phyloP scores from a whole-genome alignment of 2,113 vertebrate species.

The Girardinichthys multiradiatus region DNA sequence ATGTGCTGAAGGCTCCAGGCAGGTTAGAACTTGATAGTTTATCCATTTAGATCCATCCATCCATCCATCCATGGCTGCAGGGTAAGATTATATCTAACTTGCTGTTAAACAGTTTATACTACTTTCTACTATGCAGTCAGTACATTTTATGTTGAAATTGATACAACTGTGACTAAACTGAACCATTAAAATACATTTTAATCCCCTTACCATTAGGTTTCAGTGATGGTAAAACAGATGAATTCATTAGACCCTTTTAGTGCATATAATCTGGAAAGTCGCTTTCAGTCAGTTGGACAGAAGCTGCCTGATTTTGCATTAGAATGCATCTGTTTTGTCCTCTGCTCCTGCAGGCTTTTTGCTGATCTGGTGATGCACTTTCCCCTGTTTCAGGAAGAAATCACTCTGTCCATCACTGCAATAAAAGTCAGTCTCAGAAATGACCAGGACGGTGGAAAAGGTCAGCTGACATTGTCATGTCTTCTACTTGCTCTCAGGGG shows the following conservation, averaged over 20 bases:
- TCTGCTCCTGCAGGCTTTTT: constrained; percentile 67
- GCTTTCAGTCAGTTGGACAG: neutral
- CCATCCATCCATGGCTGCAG: neutral
- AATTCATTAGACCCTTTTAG: too few relatives aligned
- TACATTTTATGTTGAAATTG: neutral
- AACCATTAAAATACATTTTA: neutral
- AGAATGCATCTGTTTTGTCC: neutral
- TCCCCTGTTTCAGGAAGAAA: constrained; percentile 88
- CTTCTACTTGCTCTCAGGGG: neutral
- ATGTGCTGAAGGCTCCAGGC: constrained; percentile 87
- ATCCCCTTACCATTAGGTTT: neutral
- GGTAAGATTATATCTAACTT: neutral
- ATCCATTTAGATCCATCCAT: neutral
- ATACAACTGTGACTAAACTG: neutral
- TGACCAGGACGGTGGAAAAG: constrained; percentile 79
- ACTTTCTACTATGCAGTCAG: too few relatives aligned
- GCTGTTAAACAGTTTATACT: neutral
- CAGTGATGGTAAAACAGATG: too few relatives aligned
- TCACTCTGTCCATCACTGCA: constrained; percentile 86
- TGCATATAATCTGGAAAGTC: too few relatives aligned
- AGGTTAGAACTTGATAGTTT: constrained; percentile 79
- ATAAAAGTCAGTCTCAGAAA: constrained; percentile 86
- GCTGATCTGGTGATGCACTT: constrained; percentile 87
- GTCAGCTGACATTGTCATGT: constrained; percentile 72
- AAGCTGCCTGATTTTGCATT: neutral